Percentiles rank a stretch among this genome's conserved stretches.
phyloP scores from a whole-genome alignment of 2,888 invertebrate species.

The Augochlorella aurata region DNA sequence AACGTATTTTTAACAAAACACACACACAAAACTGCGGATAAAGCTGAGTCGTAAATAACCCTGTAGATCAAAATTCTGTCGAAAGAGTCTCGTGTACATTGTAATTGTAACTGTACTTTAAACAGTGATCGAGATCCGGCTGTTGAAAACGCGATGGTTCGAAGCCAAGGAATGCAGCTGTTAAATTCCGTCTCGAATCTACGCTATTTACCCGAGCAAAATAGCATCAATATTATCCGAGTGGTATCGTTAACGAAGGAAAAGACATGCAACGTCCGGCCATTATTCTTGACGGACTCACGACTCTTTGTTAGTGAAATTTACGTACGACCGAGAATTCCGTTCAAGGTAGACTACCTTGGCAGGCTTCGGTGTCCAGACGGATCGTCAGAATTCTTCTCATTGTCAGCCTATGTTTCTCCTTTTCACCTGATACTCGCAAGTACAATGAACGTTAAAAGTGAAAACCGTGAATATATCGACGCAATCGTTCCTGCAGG shows the following conservation, averaged over 20 bases:
- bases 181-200: constrained; percentile 16
- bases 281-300: constrained; percentile 59
- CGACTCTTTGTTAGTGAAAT: constrained; percentile 68
- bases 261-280: constrained; percentile 64
- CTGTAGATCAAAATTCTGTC: background rate
- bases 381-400: constrained; percentile 52
- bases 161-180: background rate
- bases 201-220: constrained; percentile 34
- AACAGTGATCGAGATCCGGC: background rate
- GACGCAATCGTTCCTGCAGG: constrained; percentile 14
- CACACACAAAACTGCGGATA: no score
- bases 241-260: constrained; percentile 56
- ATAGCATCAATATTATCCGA: constrained; percentile 42
- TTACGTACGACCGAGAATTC: constrained; percentile 66
- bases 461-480: constrained; percentile 32
- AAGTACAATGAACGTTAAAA: constrained; percentile 38
- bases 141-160: background rate
- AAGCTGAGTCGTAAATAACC: no score
- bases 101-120: background rate
- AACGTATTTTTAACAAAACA: no score
- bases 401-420: constrained; percentile 37
- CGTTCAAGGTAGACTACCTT: constrained; percentile 67
- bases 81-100: background rate
- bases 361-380: constrained; percentile 44
- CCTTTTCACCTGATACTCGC: constrained; percentile 41